Percentiles rank a stretch among this genome's conserved stretches.
Evolutionary conservation across 2,797 vertebrate genomes (phyloP).

Genomic region (Lateolabrax maculatus): DNA sequence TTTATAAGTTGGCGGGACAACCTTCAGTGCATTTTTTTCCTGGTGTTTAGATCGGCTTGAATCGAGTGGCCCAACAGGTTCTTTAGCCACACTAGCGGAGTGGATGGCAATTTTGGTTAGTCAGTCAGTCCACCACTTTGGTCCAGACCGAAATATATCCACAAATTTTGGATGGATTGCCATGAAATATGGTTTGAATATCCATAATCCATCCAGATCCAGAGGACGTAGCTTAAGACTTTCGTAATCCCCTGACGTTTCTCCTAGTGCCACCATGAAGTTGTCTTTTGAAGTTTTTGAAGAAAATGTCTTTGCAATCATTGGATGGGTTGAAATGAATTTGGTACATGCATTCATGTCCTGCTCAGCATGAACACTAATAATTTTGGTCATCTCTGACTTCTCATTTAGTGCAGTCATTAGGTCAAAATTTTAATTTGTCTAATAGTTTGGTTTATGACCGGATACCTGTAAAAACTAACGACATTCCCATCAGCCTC

Average conservation of each 20-base stretch:
- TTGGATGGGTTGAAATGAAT: neutral
- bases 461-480: neutral
- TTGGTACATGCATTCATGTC: neutral
- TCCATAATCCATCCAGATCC: too few relatives aligned
- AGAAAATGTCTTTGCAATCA: too few relatives aligned
- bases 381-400: neutral
- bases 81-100: neutral
- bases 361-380: neutral
- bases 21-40: constrained; percentile 9
- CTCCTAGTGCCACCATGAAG: too few relatives aligned
- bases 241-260: neutral
- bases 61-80: neutral
- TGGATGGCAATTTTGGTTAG: neutral
- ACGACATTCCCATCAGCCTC: neutral
- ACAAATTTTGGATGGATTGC: neutral
- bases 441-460: neutral
- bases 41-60: neutral
- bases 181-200: neutral
- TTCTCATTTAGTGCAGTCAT: neutral
- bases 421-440: neutral
- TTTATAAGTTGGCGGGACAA: constrained; percentile 17
- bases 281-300: neutral
- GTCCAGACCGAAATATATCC: neutral
- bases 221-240: neutral
- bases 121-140: neutral